Conservation (phyloP, 2,113 vertebrate genomes). For the Chionomys nivalis region DNA sequence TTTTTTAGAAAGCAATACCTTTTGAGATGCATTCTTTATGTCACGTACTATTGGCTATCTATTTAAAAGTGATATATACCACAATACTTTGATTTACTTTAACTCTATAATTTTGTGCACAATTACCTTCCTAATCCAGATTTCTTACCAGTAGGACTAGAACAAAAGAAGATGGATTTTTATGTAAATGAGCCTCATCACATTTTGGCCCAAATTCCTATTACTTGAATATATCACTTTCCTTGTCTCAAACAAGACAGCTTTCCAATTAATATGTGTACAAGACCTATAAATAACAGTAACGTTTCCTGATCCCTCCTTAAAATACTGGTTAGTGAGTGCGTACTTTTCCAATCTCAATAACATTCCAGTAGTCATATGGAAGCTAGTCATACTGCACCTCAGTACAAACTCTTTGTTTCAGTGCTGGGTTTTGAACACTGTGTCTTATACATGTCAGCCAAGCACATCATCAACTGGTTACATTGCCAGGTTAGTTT, state of each 20-base stretch:
- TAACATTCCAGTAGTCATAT: not conserved
- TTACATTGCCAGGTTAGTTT: not conserved
- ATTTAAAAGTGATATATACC: slow-evolving; percentile 47
- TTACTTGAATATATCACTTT: slow-evolving; percentile 48
- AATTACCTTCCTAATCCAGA: slow-evolving; percentile 13
- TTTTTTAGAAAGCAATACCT: slow-evolving; percentile 49
- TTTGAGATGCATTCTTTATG: slow-evolving; percentile 16
- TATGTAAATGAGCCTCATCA: slow-evolving; percentile 27
- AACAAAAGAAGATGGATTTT: slow-evolving; percentile 31
- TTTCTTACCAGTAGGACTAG: slow-evolving; percentile 23
- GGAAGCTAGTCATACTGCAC: not conserved
- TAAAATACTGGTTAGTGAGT: slow-evolving; percentile 45
- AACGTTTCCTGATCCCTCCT: not conserved
- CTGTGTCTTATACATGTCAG: not conserved
- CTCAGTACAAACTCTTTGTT: not conserved
- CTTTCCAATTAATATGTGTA: slow-evolving; percentile 50
- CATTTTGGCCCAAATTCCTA: slow-evolving; percentile 7
- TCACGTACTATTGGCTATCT: slow-evolving; percentile 23
- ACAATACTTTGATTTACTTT: slow-evolving; percentile 5
- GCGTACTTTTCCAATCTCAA: not conserved
- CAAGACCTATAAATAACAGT: not conserved
- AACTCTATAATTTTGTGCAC: slow-evolving; percentile 46
- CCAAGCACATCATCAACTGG: not conserved
- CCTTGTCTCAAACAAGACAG: not conserved
- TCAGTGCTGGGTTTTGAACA: not conserved